Evolutionary conservation across 2,113 vertebrate genomes (phyloP), one percentile per base, ranked within the genome.

Genomic region (Laticauda colubrina): DNA sequence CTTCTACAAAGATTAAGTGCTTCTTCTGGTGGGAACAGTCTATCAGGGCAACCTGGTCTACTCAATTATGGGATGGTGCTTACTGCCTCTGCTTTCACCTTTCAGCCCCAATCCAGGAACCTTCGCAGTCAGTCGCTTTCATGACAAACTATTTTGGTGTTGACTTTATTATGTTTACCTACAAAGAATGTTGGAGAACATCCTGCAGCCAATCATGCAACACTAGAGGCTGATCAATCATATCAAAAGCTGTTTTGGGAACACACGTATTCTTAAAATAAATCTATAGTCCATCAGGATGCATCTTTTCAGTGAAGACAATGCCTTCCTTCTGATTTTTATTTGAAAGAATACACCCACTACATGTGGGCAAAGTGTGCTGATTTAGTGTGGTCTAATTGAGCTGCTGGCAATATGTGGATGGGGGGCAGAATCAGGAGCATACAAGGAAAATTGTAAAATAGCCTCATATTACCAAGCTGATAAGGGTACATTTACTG

Each of bases 371-470:
- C 69, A 6, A 92, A 89, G 34, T 81, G 61, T 90, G 45, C 56
- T 87, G 86, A 86, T 96, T 98, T 94, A 96, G 96, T 88, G 96
- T 97, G 96, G 96, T 26, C 81, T 85, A 86, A 59, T 29, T 26
- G 94, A 96, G 59, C 88, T 93, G 89, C 56, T 93, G 93, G 91
- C 95, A 94, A 96, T 94, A 92, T 54, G 85, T 94, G 87, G 75
- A 94, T 94, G 91, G 95, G 93, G 91, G 91, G 85, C 93, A 96
- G 94, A 95, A 94, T 95, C 91, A 92, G 94, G 93, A 61, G 94
- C 89, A 95, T 89, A 95, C 94, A 95, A 85, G 96, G 87, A 96
- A 97, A 94, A 96, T 97, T 97, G 97, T 97, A 96, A 97, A 97
- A 97, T 94, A 96, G 95, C 93, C 96, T 96, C 95, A 95, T 94